Conservation (phyloP, 2,888 invertebrate genomes). For the Stenurella melanura region DNA sequence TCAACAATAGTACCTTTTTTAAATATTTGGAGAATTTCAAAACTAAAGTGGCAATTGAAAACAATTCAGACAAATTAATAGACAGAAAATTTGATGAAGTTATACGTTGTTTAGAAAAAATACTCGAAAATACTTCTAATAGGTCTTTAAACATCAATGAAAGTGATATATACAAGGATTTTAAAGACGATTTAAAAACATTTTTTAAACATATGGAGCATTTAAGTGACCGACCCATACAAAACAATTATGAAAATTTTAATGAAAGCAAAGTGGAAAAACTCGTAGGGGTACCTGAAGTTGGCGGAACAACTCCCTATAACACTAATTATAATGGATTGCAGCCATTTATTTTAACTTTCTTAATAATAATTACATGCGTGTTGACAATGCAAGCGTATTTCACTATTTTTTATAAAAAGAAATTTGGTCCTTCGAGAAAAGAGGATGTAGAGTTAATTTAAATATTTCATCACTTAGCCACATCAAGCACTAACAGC, state of each 20-base stretch:
- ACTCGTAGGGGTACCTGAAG: neutral
- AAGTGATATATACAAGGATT: neutral
- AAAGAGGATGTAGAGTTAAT: constrained; percentile 18
- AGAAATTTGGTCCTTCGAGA: neutral
- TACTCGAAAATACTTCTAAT: constrained; percentile 6
- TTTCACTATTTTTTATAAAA: neutral
- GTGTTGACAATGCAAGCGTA: neutral
- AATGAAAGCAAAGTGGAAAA: constrained; percentile 24
- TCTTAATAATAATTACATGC: constrained; percentile 19
- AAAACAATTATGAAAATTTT: neutral
- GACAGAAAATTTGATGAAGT: neutral
- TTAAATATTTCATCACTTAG: no score
- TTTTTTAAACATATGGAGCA: constrained; percentile 20
- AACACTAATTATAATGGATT: constrained; percentile 21
- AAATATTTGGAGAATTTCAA: constrained; percentile 21
- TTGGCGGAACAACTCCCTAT: neutral
- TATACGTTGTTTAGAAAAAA: neutral
- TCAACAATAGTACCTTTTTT: constrained; percentile 28
- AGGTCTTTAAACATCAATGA: neutral
- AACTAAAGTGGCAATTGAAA: neutral
- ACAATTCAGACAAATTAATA: neutral
- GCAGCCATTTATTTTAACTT: neutral
- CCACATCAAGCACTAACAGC: no score
- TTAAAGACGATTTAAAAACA: constrained; percentile 9
- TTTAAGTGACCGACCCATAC: neutral